Evolutionary conservation across 1,140 invertebrate genomes (phyloP).

Genomic region (Temnothorax nylanderi): DNA sequence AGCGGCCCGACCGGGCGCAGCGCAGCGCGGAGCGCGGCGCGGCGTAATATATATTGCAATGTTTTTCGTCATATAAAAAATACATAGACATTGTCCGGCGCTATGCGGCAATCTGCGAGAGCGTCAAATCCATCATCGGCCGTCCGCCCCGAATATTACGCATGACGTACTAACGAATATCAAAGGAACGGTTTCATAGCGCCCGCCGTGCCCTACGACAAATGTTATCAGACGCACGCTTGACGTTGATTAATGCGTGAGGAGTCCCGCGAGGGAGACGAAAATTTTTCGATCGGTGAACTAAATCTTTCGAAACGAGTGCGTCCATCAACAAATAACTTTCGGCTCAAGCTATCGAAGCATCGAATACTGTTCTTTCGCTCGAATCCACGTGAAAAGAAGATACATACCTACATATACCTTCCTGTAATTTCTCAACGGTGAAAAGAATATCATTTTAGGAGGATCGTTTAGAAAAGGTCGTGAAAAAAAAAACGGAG

Average conservation of each 20-base stretch:
- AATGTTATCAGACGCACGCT: conserved; percentile 37
- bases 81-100: conserved; percentile 45
- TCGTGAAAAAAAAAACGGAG: not conserved
- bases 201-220: conserved; percentile 24
- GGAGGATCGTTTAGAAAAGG: not conserved
- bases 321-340: not conserved
- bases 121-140: conserved; percentile 59
- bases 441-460: not conserved
- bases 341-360: not conserved
- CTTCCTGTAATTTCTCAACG: not conserved
- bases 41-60: conserved; percentile 39
- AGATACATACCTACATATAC: too few species aligned
- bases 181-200: conserved; percentile 52
- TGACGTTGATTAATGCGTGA: conserved; percentile 31
- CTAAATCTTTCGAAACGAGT: not conserved
- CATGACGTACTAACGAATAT: conserved; percentile 54
- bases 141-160: conserved; percentile 46
- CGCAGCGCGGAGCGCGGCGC: not conserved
- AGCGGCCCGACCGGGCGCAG: conserved; percentile 24
- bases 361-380: not conserved
- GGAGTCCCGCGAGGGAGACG: too few species aligned
- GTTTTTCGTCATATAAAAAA: conserved; percentile 63
- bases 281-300: not conserved
- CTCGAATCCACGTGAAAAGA: not conserved
- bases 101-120: conserved; percentile 50